Evolutionary conservation across 2,888 invertebrate genomes (phyloP), one percentile per base, ranked within the genome.

Genomic region (Cloeon dipterum): DNA sequence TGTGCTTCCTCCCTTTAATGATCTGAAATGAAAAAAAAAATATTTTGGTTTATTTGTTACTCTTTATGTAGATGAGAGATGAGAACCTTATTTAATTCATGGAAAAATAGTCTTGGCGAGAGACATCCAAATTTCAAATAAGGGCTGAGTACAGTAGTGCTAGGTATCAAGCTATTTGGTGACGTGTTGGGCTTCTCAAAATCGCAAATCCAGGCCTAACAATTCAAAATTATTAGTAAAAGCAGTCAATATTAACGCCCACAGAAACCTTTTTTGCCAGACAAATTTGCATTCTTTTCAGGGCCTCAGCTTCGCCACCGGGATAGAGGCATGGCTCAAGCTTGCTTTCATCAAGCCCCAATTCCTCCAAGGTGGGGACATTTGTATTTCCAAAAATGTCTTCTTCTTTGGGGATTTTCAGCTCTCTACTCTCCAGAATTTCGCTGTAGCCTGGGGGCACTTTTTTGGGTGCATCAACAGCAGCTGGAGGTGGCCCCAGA

Each of bases 171-270:
- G 17, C 73, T 74, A 45, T 76, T 76, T 1, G 75, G 73, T 1
- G 71, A 65, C 40, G 76, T 73, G 40, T 74, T 73, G 1, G 77
- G 77, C 46, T 74, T 72, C 46, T 76, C 75, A 61, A 77, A 77
- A 43, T 64, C 65, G 35, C 74, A 72, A 3, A 77, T 70, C 74
- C 75, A 78, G 29, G 67, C 58, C 46, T 46, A 29, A 8, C 42
- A 43, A 20, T 17, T 35, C 26, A 53, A 57, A 32, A 35, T 36
- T 21, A 14, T 36, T 21, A 11, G 5, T 13, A 26, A 11, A 33
- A 32, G 16, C 26, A 32, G 19, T 36, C n/a, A 7, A 7, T 5
- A 36, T 10, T n/a, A 8, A 7, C 34, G 18, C 10, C 11, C 36
- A n/a, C n/a, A n/a, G n/a, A n/a, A n/a, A n/a, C 42, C 41, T 63